Conservation (phyloP, 2,888 invertebrate genomes). For the Colostygia pectinataria region DNA sequence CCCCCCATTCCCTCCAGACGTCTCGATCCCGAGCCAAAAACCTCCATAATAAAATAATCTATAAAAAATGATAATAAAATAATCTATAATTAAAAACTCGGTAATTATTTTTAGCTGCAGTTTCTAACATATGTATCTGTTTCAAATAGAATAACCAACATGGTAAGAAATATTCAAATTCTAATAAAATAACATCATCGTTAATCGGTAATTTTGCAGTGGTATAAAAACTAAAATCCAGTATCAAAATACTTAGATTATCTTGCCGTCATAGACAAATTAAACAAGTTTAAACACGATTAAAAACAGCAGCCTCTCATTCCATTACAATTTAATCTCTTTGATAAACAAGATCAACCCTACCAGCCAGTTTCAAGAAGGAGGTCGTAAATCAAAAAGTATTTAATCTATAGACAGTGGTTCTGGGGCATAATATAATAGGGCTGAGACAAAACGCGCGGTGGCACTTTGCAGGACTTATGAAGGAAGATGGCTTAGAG, state of each 20-base stretch:
- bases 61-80: no score
- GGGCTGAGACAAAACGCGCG: slow-evolving; percentile 22
- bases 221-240: no score
- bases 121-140: no score
- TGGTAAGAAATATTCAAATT: no score
- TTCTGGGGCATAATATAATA: not conserved
- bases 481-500: slow-evolving; percentile 9
- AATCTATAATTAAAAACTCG: no score
- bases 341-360: slow-evolving; percentile 3
- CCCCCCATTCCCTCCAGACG: no score
- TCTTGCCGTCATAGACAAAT: not conserved
- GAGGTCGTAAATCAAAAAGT: slow-evolving; percentile 26
- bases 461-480: slow-evolving; percentile 29
- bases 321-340: not conserved
- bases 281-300: not conserved
- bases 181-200: no score
- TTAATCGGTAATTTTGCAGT: no score
- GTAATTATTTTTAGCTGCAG: no score
- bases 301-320: not conserved
- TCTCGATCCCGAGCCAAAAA: no score
- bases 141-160: no score
- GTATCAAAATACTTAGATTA: not conserved
- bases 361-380: slow-evolving; percentile 4
- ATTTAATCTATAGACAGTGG: slow-evolving; percentile 12
- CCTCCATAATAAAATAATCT: no score